phyloP scores from a whole-genome alignment of 2,797 vertebrate species.

The Apogon talboti region DNA sequence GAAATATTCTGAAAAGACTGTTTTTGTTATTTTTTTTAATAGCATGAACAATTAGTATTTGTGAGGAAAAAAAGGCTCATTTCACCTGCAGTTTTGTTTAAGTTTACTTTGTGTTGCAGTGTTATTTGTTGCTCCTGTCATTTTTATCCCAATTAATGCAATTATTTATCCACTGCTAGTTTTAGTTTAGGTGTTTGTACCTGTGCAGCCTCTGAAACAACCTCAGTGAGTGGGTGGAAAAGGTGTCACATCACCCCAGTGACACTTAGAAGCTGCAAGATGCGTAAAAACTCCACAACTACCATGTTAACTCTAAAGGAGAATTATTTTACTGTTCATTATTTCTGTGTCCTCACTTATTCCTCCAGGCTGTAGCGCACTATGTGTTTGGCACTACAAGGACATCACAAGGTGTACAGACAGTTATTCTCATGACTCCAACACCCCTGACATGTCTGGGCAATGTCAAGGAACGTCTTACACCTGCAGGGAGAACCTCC shows the following conservation, averaged over 20 bases:
- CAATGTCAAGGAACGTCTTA: slow-evolving; percentile 26
- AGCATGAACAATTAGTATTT: too few relatives aligned
- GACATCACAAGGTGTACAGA: slow-evolving; percentile 24
- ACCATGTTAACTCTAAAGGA: neutral
- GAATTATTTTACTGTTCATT: neutral
- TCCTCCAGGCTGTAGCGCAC: slow-evolving; percentile 3
- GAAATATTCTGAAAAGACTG: too few relatives aligned
- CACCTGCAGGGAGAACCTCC: neutral
- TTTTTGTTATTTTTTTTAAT: too few relatives aligned
- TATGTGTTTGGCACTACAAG: slow-evolving; percentile 18
- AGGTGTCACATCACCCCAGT: slow-evolving; percentile 19
- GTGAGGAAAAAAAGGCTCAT: too few relatives aligned
- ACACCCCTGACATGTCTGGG: slow-evolving; percentile 18
- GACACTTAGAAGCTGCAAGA: slow-evolving; percentile 24
- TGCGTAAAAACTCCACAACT: slow-evolving; percentile 1
- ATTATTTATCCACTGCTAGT: too few relatives aligned
- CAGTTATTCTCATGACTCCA: slow-evolving; percentile 34
- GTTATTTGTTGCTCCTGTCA: too few relatives aligned
- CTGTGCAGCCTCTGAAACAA: too few relatives aligned
- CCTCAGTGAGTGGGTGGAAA: slow-evolving; percentile 29
- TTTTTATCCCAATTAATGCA: too few relatives aligned
- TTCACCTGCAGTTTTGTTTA: too few relatives aligned
- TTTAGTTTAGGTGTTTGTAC: too few relatives aligned
- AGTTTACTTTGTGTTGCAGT: too few relatives aligned
- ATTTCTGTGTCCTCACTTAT: neutral